Evolutionary conservation across 1,140 invertebrate species (phyloP).

Genomic region (Pseudobourletiella spinata): DNA sequence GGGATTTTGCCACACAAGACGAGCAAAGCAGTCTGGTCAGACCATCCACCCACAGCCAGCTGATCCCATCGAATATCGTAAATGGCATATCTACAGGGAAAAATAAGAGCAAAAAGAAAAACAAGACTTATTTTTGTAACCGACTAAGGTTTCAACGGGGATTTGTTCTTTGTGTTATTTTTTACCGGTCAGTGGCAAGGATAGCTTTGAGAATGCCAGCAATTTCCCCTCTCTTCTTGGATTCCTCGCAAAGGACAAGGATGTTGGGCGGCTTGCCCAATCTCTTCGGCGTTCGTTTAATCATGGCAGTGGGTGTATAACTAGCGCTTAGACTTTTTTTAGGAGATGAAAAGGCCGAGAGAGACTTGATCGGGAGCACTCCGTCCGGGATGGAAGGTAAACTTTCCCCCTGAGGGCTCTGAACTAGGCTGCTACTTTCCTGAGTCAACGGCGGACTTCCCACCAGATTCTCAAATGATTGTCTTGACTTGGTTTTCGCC

Average conservation of each 20-base stretch:
- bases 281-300: constrained; percentile 19
- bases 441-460: not conserved
- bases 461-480: not conserved
- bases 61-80: constrained; percentile 36
- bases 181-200: constrained; percentile 24
- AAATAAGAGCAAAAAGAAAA: not conserved
- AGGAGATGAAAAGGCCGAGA: constrained; percentile 5
- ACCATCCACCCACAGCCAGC: constrained; percentile 29
- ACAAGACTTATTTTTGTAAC: too few relatives aligned
- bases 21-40: constrained; percentile 32
- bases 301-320: not conserved
- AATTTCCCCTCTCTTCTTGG: constrained; percentile 15
- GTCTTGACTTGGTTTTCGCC: not conserved
- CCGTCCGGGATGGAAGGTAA: too few relatives aligned
- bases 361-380: constrained; percentile 1
- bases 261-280: constrained; percentile 35
- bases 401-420: not conserved
- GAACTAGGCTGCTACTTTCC: not conserved
- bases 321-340: constrained; percentile 1
- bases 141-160: too few relatives aligned
- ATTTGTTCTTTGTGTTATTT: too few relatives aligned
- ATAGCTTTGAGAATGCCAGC: constrained; percentile 21
- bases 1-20: constrained; percentile 28
- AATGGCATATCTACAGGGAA: constrained; percentile 30
- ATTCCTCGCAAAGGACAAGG: constrained; percentile 27